Conservation (phyloP, 1,140 invertebrate genomes). For the Manduca sexta region DNA sequence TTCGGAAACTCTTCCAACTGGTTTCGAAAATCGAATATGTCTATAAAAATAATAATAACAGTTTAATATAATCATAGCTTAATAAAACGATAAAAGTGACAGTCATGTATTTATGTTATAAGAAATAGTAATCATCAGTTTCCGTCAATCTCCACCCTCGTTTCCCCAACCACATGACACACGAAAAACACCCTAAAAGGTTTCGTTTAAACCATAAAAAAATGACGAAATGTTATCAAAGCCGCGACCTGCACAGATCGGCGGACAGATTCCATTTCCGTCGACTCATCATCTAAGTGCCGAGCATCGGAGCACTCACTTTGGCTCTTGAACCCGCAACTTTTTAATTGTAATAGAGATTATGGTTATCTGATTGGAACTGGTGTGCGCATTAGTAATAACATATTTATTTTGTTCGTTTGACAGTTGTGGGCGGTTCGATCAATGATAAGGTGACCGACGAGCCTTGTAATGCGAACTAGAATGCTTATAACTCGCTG, state of each 20-base stretch:
- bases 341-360: conserved; percentile 69
- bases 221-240: background rate
- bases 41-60: too few relatives aligned
- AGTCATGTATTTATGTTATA: too few relatives aligned
- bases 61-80: too few relatives aligned
- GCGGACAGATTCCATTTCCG: conserved; percentile 17
- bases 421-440: conserved; percentile 63
- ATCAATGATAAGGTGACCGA: conserved; percentile 40
- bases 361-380: conserved; percentile 58
- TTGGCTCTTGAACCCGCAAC: conserved; percentile 33
- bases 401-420: conserved; percentile 67
- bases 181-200: too few relatives aligned
- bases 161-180: conserved; percentile 18
- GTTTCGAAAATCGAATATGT: too few relatives aligned
- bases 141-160: too few relatives aligned
- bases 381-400: conserved; percentile 62
- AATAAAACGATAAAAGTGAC: too few relatives aligned
- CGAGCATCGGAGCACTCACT: conserved; percentile 2
- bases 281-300: conserved; percentile 34
- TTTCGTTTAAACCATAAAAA: background rate
- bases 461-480: conserved; percentile 41
- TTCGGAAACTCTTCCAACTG: background rate
- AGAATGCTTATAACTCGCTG: conserved; percentile 33
- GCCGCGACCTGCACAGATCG: background rate
- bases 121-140: too few relatives aligned